Evolutionary conservation across 2,888 invertebrate species (phyloP), one percentile per base, ranked within the genome.

Genomic region (Folsomia candida): DNA sequence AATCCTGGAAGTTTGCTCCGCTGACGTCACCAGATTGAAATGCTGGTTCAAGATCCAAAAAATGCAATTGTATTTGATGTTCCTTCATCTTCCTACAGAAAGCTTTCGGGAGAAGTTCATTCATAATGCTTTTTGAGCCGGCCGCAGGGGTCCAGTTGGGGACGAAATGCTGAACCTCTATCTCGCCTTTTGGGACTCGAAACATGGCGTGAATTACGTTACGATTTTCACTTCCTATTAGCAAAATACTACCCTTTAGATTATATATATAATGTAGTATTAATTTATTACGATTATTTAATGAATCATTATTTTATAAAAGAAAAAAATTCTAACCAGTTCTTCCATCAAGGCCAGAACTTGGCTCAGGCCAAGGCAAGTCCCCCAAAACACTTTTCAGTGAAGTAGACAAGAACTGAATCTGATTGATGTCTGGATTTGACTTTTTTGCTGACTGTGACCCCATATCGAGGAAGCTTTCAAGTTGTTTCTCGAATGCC

Each of bases 61-160:
- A 74, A 61, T 76, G 76, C 0, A 78, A 65, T 51, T 78, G 75
- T 37, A 78, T 78, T 6, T 67, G 64, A 51, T 71, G 65, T n/a
- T 57, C 62, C 24, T 72, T 74, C 51, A 78, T 75, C n/a, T 65
- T 71, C 51, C 65, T 69, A 1, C 71, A 69, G 58, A 78, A 78
- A 6, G 76, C 75, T 22, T 57, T 20, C 0, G 78, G 78, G 1
- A 78, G 64, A 11, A 78, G 29, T 9, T 67, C 65, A 28, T 70
- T 71, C 57, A 76, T 68, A n/a, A 78, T 67, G 27, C 59, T 67
- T 47, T 73, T 71, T 14, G 78, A 71, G 2, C 47, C 47, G 9
- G 9, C 47, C 9, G 47, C 18, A 47, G 47, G 47, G 18, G 47
- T 47, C 47, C 47, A 47, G 18, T 47, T 47, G 9, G 47, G 47